A percentile compares a stretch with the other conserved stretches of the same genome.
Evolutionary conservation across 2,797 vertebrate genomes (phyloP).

Genomic region (Falco berigora): DNA sequence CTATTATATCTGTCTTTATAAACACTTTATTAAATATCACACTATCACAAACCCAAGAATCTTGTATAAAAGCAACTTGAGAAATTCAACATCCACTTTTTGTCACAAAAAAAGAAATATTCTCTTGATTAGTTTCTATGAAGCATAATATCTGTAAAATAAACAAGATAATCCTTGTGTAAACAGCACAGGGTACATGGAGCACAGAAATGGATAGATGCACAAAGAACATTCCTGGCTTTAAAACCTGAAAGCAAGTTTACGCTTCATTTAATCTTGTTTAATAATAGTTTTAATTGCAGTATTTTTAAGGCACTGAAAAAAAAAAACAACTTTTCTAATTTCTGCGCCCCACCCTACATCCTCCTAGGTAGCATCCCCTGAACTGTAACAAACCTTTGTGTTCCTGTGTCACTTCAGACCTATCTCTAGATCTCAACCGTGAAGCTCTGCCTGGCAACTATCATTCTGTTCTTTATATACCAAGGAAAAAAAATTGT

Average conservation of each 20-base stretch:
- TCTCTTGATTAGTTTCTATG: conserved; percentile 62
- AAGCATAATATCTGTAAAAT: conserved; percentile 64
- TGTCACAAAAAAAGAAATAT: conserved; percentile 67
- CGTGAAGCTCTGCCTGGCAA: neutral
- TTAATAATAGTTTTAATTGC: conserved; percentile 45
- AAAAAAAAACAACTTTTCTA: neutral
- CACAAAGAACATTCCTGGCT: conserved; percentile 41
- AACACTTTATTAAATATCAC: conserved; percentile 68
- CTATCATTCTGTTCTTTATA: neutral
- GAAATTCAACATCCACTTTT: conserved; percentile 38
- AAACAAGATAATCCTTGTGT: conserved; percentile 68
- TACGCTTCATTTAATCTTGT: conserved; percentile 14
- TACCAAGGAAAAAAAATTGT: neutral
- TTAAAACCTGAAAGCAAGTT: conserved; percentile 6
- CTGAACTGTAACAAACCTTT: neutral
- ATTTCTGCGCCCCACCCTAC: too few species aligned
- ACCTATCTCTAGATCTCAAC: neutral
- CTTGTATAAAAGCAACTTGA: conserved; percentile 53
- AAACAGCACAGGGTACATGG: conserved; percentile 40
- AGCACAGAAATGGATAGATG: conserved; percentile 41
- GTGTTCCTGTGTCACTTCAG: neutral
- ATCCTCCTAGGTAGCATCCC: neutral
- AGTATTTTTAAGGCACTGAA: conserved; percentile 1
- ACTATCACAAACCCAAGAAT: conserved; percentile 59
- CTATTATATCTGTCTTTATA: conserved; percentile 63